These are phyloP conservation scores for Podarcis muralis DNA, from an alignment of 2,113 vertebrate genomes.

Conservation along the genomic window DNA sequence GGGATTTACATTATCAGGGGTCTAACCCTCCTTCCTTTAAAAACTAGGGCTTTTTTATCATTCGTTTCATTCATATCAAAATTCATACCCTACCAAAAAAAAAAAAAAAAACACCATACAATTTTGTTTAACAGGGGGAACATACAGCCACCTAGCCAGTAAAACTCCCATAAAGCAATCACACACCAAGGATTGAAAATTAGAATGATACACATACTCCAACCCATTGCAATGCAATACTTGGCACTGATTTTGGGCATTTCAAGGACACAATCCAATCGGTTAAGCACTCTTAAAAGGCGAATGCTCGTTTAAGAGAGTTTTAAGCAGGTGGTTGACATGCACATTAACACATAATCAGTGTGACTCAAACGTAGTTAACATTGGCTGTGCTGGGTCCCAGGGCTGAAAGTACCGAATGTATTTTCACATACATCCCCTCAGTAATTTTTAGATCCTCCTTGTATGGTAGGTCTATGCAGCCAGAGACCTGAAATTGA, in stretches of 20 bases:
- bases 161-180: neutral
- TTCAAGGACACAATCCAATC: neutral
- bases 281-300: neutral
- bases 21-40: conserved; percentile 46
- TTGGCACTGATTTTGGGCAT: neutral
- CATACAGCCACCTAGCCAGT: neutral
- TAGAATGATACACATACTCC: too few species aligned
- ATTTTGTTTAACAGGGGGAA: neutral
- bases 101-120: neutral
- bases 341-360: neutral
- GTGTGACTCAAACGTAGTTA: neutral
- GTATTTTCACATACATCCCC: neutral
- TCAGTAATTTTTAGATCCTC: neutral
- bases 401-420: neutral
- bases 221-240: too few species aligned
- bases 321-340: too few species aligned
- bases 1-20: conserved; percentile 52
- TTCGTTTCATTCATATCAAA: neutral
- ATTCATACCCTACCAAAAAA: neutral
- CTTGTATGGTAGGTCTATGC: neutral
- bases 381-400: too few species aligned
- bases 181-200: too few species aligned
- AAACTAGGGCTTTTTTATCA: neutral
- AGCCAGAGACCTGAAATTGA: neutral
- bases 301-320: neutral